Base-by-base conservation (phyloP, 92 coral and sea anemone species). In the Siderastrea siderea region DNA sequence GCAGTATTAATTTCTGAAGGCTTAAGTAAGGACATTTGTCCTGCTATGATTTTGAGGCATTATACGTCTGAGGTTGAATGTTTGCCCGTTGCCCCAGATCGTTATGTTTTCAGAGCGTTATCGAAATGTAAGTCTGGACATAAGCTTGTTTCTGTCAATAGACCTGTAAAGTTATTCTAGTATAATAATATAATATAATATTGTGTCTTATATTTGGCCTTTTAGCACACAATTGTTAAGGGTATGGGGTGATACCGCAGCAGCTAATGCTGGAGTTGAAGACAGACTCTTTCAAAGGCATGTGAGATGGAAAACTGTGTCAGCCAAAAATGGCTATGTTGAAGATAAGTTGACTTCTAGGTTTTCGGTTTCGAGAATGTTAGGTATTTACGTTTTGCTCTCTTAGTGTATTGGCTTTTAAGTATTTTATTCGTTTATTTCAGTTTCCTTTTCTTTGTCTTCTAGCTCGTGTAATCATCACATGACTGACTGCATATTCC, bases 221-320 rank as follows among this genome's bases (percentile, higher is more conserved):
- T 84, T 75, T 84, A 89, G 92, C 70, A 82, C 89, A 19, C 89
- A 89, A 75, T 89, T 85, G 59, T 74, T 84, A 51, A 83, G 86
- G 59, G 76, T 80, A 43, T 75, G 92, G 13, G 89, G 92, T 44
- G 89, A 85, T 46, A 46, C 84, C 51, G 78, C 88, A 26, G 38
- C 38, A 26, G 38, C 38, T 26, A 26, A 26, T 26, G 38, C 38
- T 26, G 38, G 38, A 26, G 38, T 26, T 26, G 38, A 26, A 26
- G 38, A 26, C 38, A 26, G 38, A 26, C 38, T 26, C 38, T 26
- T 26, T 26, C 38, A 26, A 26, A 26, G 38, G 38, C 38, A 26
- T 26, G 38, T 26, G 38, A 26, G 38, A 26, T 26, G 38, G 38
- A 26, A 26, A 26, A 26, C 38, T 26, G 38, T 26, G 38, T 26